Evolutionary conservation across 2,888 invertebrate genomes (phyloP).

Genomic region (Cryptocephalus moraei): DNA sequence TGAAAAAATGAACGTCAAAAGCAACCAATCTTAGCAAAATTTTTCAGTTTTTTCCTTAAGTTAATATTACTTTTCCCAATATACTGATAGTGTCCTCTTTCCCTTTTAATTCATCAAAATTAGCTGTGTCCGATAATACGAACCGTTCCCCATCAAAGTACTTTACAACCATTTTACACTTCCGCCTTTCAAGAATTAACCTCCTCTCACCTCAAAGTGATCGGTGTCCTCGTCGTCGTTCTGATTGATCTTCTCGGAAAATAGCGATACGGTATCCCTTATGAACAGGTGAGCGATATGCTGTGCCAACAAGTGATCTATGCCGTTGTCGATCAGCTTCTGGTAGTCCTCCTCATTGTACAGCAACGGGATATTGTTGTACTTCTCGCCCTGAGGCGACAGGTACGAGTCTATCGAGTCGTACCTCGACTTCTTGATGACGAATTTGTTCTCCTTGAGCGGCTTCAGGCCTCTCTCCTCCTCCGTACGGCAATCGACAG

Average conservation of each 20-base stretch:
- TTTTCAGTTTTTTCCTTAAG: no score
- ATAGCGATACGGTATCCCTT: constrained; percentile 89
- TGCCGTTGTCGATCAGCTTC: constrained; percentile 74
- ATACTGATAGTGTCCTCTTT: no score
- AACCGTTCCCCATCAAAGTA: no score
- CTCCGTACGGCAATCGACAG: constrained; percentile 89
- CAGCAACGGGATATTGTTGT: constrained; percentile 87
- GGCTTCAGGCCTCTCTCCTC: constrained; percentile 81
- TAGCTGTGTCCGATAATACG: no score
- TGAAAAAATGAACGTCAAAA: no score
- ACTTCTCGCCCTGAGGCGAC: constrained; percentile 78
- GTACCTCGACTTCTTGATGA: constrained; percentile 89
- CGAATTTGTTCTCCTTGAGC: constrained; percentile 63
- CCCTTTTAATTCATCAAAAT: no score
- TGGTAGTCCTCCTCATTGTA: constrained; percentile 78
- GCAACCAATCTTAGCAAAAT: no score
- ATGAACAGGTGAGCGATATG: constrained; percentile 98
- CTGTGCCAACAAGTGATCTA: constrained; percentile 86
- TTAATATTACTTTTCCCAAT: no score
- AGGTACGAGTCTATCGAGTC: constrained; percentile 97
- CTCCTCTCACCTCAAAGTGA: constrained; percentile 80
- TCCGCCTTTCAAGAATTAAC: neutral
- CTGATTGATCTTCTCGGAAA: constrained; percentile 90
- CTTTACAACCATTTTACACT: no score
- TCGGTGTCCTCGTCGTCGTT: constrained; percentile 90